Evolutionary conservation across 2,797 vertebrate species (phyloP).

Genomic region (Pseudomugil gertrudae): DNA sequence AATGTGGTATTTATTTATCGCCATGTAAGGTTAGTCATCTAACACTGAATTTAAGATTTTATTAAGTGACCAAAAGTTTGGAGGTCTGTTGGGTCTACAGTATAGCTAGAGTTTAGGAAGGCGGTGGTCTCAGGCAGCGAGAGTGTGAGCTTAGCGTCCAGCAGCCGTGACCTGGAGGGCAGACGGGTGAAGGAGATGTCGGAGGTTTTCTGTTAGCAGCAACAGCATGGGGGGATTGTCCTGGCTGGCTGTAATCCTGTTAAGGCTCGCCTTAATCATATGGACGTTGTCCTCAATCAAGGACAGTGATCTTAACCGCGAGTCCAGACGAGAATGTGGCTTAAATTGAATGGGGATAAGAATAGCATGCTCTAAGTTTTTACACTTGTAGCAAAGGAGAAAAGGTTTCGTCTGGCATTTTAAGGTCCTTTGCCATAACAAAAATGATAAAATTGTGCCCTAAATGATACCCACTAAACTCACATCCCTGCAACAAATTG

Average conservation of each 20-base stretch:
- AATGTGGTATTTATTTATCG: background rate
- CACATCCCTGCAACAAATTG: background rate
- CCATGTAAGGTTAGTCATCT: too few species aligned
- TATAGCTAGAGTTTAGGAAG: background rate
- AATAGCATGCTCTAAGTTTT: background rate
- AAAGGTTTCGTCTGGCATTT: background rate
- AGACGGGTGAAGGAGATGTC: conserved; percentile 1
- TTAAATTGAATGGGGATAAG: background rate
- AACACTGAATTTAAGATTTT: too few species aligned
- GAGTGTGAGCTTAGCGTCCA: conserved; percentile 24
- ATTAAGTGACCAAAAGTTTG: background rate
- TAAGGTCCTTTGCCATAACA: background rate
- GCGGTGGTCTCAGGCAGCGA: conserved; percentile 12
- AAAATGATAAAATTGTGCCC: background rate
- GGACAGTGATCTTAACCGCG: conserved; percentile 39
- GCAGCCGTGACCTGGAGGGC: conserved; percentile 3
- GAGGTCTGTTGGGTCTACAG: rapidly evolving
- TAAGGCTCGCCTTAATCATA: conserved; percentile 63
- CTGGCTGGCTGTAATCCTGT: conserved; percentile 61
- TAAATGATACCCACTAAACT: background rate
- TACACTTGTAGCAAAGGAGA: background rate
- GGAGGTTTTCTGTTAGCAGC: conserved; percentile 9
- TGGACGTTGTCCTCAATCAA: conserved; percentile 42
- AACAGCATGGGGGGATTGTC: conserved; percentile 32
- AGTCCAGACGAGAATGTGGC: background rate